phyloP scores from a whole-genome alignment of 92 coral and sea anemone genomes.

The Metridium senile region DNA sequence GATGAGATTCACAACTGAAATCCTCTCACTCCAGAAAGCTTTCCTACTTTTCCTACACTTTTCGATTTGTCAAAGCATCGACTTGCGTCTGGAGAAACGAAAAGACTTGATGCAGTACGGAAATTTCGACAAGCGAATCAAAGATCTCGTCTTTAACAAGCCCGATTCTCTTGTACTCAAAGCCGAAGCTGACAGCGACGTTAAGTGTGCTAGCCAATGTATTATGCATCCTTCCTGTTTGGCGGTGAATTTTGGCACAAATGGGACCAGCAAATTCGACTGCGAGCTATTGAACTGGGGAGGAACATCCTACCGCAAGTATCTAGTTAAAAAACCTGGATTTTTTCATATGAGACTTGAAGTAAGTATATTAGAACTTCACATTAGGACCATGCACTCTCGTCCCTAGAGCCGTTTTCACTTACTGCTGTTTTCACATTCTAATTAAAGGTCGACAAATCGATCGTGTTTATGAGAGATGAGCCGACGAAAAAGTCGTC shows the following conservation, averaged over 20 bases:
- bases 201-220: constrained; percentile 3
- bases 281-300: constrained; percentile 21
- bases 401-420: not conserved
- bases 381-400: not conserved
- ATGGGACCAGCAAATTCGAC: not conserved
- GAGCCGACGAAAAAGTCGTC: no score
- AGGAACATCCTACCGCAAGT: not conserved
- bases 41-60: not conserved
- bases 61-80: not conserved
- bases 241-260: constrained; percentile 13
- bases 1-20: not conserved
- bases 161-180: not conserved
- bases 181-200: constrained; percentile 3
- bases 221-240: constrained; percentile 7
- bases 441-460: not conserved
- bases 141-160: not conserved
- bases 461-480: no score
- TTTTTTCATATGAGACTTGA: constrained; percentile 14
- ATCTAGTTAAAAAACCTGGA: constrained; percentile 1
- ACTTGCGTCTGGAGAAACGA: constrained; percentile 2
- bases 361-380: constrained; percentile 1
- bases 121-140: constrained; percentile 7
- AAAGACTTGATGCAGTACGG: not conserved
- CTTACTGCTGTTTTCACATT: not conserved
- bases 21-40: not conserved